Base-by-base conservation (phyloP, 2,888 invertebrate species). In the Agrotis segetum region DNA sequence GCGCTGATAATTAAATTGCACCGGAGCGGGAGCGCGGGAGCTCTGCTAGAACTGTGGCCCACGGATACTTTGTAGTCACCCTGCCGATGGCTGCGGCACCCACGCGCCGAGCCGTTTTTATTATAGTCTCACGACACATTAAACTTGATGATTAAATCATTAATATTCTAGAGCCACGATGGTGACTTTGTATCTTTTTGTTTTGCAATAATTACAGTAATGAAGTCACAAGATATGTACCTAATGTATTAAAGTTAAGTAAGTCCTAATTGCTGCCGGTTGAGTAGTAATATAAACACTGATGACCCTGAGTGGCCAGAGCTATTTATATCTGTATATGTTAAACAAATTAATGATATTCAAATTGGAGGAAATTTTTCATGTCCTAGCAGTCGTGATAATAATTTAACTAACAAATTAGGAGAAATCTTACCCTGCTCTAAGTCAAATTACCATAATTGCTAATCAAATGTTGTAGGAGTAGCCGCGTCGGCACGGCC, bases 1-100 rank as follows among this genome's bases (percentile, higher is more conserved):
- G 87, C 90, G 92, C 91, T 91, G 93, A 95, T 96, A 96, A 96
- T 96, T 96, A 96, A 96, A 96, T 96, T 96, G 96, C 96, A 95
- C 88, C 90, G 89, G 86, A 86, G 90, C 80, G 85, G 89, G 85
- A 85, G 89, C 79, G 83, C 85, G 84, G 81, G 82, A 72, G 73
- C 59, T 55, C 68, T 49, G 66, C 69, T 73, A 53, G 66, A 63
- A 70, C 81, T 71, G 84, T 67, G 68, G 69, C 77, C 70, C 72
- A 65, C 70, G 62, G 82, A 68, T 71, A 79, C 83, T 79, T 73
- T 74, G 67, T 67, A 68, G 69, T 65, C 78, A 62, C 69, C 66
- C 68, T 69, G 67, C 60, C 65, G 52, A 16, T 50, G 60, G 52
- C 55, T 60, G 60, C 58, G 63, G 60, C 66, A 65, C 65, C 70